Percentiles rank a stretch among this genome's conserved stretches.
These are phyloP conservation scores for Bombus waltoni DNA, from an alignment of 1,140 invertebrate genomes.

Conservation along the genomic window DNA sequence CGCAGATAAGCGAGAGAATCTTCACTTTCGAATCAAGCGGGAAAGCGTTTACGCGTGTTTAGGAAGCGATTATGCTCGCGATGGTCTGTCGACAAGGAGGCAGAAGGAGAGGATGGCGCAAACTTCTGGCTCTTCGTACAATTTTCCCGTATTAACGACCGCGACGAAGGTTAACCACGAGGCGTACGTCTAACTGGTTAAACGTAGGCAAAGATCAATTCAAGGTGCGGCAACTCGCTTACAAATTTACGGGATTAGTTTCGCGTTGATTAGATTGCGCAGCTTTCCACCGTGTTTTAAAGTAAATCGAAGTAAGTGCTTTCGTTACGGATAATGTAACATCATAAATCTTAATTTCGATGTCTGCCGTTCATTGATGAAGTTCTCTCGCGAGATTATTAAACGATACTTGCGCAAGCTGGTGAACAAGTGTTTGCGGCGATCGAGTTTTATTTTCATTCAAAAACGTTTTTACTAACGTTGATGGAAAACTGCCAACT, in stretches of 20 bases:
- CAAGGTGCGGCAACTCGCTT: background rate
- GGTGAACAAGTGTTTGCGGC: no score
- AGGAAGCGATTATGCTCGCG: background rate
- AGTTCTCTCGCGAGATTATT: background rate
- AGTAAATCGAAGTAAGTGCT: background rate
- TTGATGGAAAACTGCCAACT: no score
- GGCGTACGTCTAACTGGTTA: background rate
- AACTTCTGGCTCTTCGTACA: background rate
- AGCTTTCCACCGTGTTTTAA: background rate
- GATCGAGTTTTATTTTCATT: no score
- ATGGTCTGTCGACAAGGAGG: background rate
- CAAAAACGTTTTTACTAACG: no score
- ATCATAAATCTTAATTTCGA: background rate
- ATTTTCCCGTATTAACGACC: constrained; percentile 7
- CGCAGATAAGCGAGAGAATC: background rate
- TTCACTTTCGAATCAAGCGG: constrained; percentile 22
- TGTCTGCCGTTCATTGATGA: background rate
- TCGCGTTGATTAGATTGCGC: constrained; percentile 6
- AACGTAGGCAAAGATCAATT: constrained; percentile 11
- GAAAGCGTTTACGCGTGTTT: constrained; percentile 11
- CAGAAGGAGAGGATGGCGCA: background rate
- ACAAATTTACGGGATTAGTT: constrained; percentile 33
- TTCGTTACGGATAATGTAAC: background rate
- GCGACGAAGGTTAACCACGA: constrained; percentile 15
- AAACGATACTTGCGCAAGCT: background rate